Evolutionary conservation across 2,113 vertebrate species (phyloP).

Genomic region (Hemiscyllium ocellatum): DNA sequence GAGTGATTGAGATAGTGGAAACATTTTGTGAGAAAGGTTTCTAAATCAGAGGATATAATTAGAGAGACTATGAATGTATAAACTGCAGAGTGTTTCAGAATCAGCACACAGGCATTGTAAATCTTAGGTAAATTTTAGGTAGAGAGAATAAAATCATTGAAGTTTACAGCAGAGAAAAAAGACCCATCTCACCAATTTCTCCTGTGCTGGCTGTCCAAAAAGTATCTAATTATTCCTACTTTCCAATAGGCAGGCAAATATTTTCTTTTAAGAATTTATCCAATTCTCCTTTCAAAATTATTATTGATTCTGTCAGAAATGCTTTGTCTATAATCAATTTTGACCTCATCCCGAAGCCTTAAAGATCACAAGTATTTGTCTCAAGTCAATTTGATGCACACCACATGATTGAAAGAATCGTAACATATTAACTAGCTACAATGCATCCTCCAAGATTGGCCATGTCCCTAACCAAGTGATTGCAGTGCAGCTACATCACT

Average conservation of each 20-base stretch:
- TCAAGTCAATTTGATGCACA: too few relatives aligned
- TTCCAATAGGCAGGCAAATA: neutral
- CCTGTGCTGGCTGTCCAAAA: neutral
- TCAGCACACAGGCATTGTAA: neutral
- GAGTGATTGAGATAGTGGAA: neutral
- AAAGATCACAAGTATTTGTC: too few relatives aligned
- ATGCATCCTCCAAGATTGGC: too few relatives aligned
- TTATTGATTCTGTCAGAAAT: too few relatives aligned
- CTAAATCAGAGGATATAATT: neutral
- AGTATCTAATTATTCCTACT: neutral
- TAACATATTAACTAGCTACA: too few relatives aligned
- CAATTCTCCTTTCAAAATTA: neutral
- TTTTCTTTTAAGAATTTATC: neutral
- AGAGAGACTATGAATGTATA: too few relatives aligned
- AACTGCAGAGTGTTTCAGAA: neutral
- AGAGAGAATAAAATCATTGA: neutral
- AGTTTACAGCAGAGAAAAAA: neutral
- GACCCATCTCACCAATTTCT: too few relatives aligned
- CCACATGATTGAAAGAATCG: too few relatives aligned
- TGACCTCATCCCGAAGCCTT: too few relatives aligned
- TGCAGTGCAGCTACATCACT: too few relatives aligned
- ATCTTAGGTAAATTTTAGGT: neutral
- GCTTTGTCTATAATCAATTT: too few relatives aligned
- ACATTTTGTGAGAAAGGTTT: neutral
- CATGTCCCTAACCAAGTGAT: too few relatives aligned